A percentile compares a stretch with the other conserved stretches of the same genome.
These are phyloP conservation scores for Sylvilagus floridanus DNA, from an alignment of 2,797 vertebrate species.

Conservation along the genomic window DNA sequence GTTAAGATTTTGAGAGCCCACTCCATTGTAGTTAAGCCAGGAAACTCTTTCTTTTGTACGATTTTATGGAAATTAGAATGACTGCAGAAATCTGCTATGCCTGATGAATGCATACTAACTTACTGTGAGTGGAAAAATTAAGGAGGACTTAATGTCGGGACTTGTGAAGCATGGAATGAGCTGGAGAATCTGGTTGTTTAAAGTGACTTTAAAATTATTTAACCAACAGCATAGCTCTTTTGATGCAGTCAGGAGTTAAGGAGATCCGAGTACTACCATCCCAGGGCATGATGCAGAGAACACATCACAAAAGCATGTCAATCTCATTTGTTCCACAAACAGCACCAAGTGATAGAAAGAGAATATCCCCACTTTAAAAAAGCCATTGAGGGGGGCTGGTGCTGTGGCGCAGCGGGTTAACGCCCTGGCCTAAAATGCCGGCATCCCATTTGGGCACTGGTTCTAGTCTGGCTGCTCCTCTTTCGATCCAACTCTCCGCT, in stretches of 20 bases:
- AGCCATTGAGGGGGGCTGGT: not conserved
- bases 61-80: constrained; percentile 82
- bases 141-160: constrained; percentile 70
- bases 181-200: not conserved
- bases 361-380: not conserved
- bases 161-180: constrained; percentile 79
- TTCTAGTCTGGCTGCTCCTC: too few relatives aligned
- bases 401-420: too few relatives aligned
- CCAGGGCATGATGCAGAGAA: too few relatives aligned
- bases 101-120: constrained; percentile 78
- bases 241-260: not conserved
- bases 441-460: too few relatives aligned
- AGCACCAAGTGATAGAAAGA: not conserved
- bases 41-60: constrained; percentile 59
- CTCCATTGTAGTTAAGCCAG: constrained; percentile 77
- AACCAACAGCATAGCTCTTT: not conserved
- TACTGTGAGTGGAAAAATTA: constrained; percentile 69
- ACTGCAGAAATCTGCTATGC: constrained; percentile 79
- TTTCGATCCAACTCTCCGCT: too few relatives aligned
- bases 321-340: not conserved
- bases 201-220: constrained; percentile 47
- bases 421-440: too few relatives aligned
- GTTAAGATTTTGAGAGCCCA: constrained; percentile 64
- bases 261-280: not conserved
- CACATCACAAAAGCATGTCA: not conserved